Percentiles rank a stretch among this genome's conserved stretches.
phyloP scores from a whole-genome alignment of 2,888 invertebrate genomes.

The Eurois occulta region DNA sequence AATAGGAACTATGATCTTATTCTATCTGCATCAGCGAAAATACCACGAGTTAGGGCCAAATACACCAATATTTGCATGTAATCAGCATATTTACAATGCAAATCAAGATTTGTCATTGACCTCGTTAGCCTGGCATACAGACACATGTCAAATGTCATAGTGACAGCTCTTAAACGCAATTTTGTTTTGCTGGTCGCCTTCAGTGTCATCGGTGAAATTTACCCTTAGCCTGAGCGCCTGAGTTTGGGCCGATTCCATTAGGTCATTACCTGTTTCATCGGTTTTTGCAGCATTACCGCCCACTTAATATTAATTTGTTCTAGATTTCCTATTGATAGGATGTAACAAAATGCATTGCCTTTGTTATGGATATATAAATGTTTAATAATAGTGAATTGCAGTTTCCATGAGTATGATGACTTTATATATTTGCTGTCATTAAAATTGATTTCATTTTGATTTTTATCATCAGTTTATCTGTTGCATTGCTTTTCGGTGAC shows the following conservation, averaged over 20 bases:
- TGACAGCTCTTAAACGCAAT: background rate
- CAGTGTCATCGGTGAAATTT: background rate
- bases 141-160: background rate
- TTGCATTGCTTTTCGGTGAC: background rate
- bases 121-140: background rate
- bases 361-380: constrained; percentile 14
- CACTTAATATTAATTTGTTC: constrained; percentile 23
- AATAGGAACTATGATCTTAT: background rate
- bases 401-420: constrained; percentile 31
- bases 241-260: background rate
- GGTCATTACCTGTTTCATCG: background rate
- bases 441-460: constrained; percentile 15
- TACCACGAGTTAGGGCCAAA: background rate
- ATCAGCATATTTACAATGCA: background rate
- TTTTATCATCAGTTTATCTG: background rate
- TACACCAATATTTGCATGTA: background rate
- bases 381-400: constrained; percentile 25
- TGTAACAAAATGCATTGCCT: constrained; percentile 22
- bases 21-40: background rate
- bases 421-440: background rate
- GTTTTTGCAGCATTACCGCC: background rate
- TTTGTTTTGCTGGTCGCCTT: background rate
- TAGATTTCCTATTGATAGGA: constrained; percentile 6
- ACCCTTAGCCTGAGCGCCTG: background rate
- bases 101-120: background rate